phyloP scores from a whole-genome alignment of 2,113 vertebrate species.

The Polypterus bichir region DNA sequence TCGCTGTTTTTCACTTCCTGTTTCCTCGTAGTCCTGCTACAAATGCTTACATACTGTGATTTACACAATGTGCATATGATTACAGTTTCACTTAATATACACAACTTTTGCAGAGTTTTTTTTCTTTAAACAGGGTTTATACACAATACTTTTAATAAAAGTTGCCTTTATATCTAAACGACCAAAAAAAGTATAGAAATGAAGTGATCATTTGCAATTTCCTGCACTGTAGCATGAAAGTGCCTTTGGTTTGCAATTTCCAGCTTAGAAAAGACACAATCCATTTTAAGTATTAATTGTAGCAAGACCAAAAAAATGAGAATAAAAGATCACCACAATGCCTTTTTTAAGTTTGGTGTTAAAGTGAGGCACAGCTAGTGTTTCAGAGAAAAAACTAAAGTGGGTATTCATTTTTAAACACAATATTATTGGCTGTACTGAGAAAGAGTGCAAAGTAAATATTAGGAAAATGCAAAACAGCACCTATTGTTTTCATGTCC shows the following conservation, averaged over 20 bases:
- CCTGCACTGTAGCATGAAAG: slow-evolving; percentile 88
- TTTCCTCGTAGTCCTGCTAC: too few species aligned
- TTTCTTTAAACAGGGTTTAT: slow-evolving; percentile 14
- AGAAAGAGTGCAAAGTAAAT: slow-evolving; percentile 4
- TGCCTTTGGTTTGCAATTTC: slow-evolving; percentile 92
- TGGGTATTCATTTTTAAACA: slow-evolving; percentile 29
- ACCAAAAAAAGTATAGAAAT: slow-evolving; percentile 64
- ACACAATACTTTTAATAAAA: slow-evolving; percentile 33
- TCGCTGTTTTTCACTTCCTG: too few species aligned
- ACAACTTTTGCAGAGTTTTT: slow-evolving; percentile 8
- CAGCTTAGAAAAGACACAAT: slow-evolving; percentile 79
- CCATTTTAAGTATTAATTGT: slow-evolving; percentile 56
- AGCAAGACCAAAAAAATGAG: slow-evolving; percentile 79
- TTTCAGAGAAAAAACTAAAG: slow-evolving; percentile 22
- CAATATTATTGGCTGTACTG: slow-evolving; percentile 25
- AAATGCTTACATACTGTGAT: background rate
- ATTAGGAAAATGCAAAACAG: background rate
- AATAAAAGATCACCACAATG: slow-evolving; percentile 78
- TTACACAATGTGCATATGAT: slow-evolving; percentile 1
- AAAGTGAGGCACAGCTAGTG: slow-evolving; percentile 26
- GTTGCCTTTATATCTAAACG: slow-evolving; percentile 71
- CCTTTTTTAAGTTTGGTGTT: slow-evolving; percentile 67
- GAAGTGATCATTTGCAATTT: slow-evolving; percentile 59
- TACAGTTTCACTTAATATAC: background rate
- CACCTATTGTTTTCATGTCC: background rate